Evolutionary conservation across 2,113 vertebrate genomes (phyloP), one percentile per base, ranked within the genome.

Genomic region (Zapus hudsonius): DNA sequence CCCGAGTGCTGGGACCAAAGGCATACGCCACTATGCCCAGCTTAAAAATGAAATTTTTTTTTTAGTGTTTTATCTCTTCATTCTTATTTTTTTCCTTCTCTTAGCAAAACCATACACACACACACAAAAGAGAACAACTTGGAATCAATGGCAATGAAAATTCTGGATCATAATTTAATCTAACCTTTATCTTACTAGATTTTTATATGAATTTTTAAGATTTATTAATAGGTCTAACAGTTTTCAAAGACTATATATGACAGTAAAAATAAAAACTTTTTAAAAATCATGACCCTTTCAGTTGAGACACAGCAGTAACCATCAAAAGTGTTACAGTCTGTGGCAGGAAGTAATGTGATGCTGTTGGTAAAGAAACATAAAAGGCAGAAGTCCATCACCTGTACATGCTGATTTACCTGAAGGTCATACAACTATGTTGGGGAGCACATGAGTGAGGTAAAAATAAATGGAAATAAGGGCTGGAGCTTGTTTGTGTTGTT

Each of bases 131-230:
- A n/a, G 67, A 52, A 75, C 38, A 63, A 10, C 57, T 82, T 78
- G 64, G 17, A 87, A 90, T 16, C 78, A 66, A 90, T 55, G 63
- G 72, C 33, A 93, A 76, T 63, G 61, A 64, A 84, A n/a, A 89
- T 72, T 88, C 19, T 38, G 70, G 81, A 20, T 81, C 27, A 59
- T 73, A 87, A 84, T 90, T 94, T 93, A 83, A 61, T 25, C 23
- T 87, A 66, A 13, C 87, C 31, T 79, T 69, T 91, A 25, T 70
- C 42, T 80, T 76, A 47, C 25, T 31, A 67, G 52, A 36, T 86
- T 93, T 87, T 52, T 80, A 78, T 85, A 67, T 72, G 83, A 91
- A 88, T 84, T 94, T n/a, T 89, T 74, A 72, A 94, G 27, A 87
- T 69, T 83, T 72, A 93, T 36, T 86, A n/a, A 38, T 72, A 61